phyloP scores from a whole-genome alignment of 2,797 vertebrate species.

The Australoheros facetus region DNA sequence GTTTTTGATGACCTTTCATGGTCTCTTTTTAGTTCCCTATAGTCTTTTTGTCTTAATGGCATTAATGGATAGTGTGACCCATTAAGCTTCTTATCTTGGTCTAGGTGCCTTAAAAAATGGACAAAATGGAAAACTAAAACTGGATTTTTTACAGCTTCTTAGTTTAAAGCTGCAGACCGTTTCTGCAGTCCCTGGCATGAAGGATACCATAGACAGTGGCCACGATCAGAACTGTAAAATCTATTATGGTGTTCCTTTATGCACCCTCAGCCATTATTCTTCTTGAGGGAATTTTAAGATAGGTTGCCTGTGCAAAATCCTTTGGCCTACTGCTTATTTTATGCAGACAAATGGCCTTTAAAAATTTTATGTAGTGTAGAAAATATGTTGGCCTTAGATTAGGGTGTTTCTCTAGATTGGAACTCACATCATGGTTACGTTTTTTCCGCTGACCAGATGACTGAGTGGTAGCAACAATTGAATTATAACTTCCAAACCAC shows the following conservation, averaged over 20 bases:
- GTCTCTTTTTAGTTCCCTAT: slow-evolving; percentile 22
- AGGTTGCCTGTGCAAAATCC: slow-evolving; percentile 19
- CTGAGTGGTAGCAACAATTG: slow-evolving; percentile 30
- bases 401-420: slow-evolving; percentile 12
- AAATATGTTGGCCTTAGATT: slow-evolving; percentile 32
- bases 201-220: background rate
- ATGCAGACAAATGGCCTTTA: slow-evolving; percentile 42
- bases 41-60: slow-evolving; percentile 34
- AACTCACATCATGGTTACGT: slow-evolving; percentile 6
- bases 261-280: slow-evolving; percentile 16
- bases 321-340: slow-evolving; percentile 34
- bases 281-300: slow-evolving; percentile 25
- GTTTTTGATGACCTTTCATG: slow-evolving; percentile 21
- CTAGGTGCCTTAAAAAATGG: slow-evolving; percentile 70
- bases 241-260: slow-evolving; percentile 29
- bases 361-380: slow-evolving; percentile 6
- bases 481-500: slow-evolving; percentile 38
- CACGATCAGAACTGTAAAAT: slow-evolving; percentile 18
- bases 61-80: slow-evolving; percentile 32
- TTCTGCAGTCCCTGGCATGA: slow-evolving; percentile 48
- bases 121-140: slow-evolving; percentile 34
- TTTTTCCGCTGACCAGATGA: slow-evolving; percentile 22
- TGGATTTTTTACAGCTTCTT: slow-evolving; percentile 1
- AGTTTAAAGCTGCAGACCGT: slow-evolving; percentile 58
- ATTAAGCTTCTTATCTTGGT: slow-evolving; percentile 48